Base-by-base conservation (phyloP, 2,113 vertebrate species). In the Myrmecobius fasciatus region DNA sequence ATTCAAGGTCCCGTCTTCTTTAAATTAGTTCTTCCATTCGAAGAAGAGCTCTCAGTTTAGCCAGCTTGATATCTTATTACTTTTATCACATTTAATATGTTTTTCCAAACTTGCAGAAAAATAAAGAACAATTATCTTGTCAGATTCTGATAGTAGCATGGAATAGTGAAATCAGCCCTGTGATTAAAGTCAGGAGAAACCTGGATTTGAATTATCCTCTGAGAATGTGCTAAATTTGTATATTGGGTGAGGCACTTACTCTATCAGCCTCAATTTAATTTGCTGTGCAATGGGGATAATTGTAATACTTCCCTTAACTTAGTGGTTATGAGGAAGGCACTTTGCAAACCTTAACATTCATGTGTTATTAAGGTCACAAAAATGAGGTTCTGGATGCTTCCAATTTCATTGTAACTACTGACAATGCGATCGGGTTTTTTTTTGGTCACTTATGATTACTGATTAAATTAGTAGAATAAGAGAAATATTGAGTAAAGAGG, bases 1-100 rank as follows among this genome's bases (percentile, higher is more conserved):
- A 47, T 95, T 8, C 28, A 4, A 31, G 28, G 60, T 47, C 43
- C 31, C 36, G 31, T 75, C 52, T 47, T 93, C 2, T 93, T 93
- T 28, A 92, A 43, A 88, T 93, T 93, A 93, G 93, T 12, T 25
- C 54, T 93, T 95, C 26, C 11, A 48, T 8, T 92, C 56, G 54
- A 48, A n/a, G 52, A 93, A 75, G 52, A 1, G 22, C 83, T 90
- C 93, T 93, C 22, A 53, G 56, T 95, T 93, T 91, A 93, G 89
- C 26, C 46, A 92, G 7, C 20, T 52, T 95, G 90, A 89, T 94
- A 56, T 31, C 49, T 91, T 94, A 48, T 92, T 92, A 95, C n/a
- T 60, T 47, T 67, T 0, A 54, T 53, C 92, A 92, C 89, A 94
- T 28, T 94, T 95, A 53, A 4, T 83, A 26, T 24, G n/a, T 83